Base-by-base conservation (phyloP, 2,797 vertebrate species). In the Sebastiscus albofasciatus region DNA sequence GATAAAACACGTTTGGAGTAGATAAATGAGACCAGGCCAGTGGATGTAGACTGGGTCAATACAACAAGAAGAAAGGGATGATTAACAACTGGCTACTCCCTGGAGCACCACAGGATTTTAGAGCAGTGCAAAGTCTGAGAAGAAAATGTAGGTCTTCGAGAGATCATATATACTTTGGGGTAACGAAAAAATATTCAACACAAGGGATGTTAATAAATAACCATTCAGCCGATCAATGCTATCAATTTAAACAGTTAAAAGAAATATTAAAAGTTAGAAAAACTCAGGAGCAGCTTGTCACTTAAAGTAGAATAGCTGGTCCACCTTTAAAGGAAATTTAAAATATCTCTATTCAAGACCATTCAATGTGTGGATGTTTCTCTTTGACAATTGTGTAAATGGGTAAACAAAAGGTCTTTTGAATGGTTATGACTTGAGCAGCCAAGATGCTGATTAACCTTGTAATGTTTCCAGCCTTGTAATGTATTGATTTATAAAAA, bases 41-140 rank as follows among this genome's bases (percentile, higher is more conserved):
- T 34, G 54, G 65, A 69, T 77, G 73, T 68, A 68, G 49, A 16
- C 33, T 78, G 52, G 39, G 14, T 65, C 66, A 74, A 54, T 68
- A 74, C 64, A 56, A 66, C 16, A 75, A 39, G 4, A 67, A 71
- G 20, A 68, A 64, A 34, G 24, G 56, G 29, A 33, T 39, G 39
- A 67, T 59, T 68, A 76, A 34, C 20, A 49, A 62, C 33, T 22
- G 42, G 22, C 49, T 64, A 24, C 39, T 54, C 14, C 8, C 14
- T 66, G 31, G 34, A 69, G 73, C 8, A 24, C 46, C 13, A n/a
- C 4, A 34, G 59, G 29, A 52, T 52, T 75, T 67, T 27, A 71
- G 18, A 62, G 42, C 31, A 3, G 26, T 67, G 46, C 20, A 36
- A 42, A 42, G n/a, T 67, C 26, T 55, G 54, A 65, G 39, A 65